Evolutionary conservation across 37 sponge, comb jelly and placozoan species (phyloP), one percentile per base, ranked within the genome.

Genomic region (Cliona cf. orientalis): DNA sequence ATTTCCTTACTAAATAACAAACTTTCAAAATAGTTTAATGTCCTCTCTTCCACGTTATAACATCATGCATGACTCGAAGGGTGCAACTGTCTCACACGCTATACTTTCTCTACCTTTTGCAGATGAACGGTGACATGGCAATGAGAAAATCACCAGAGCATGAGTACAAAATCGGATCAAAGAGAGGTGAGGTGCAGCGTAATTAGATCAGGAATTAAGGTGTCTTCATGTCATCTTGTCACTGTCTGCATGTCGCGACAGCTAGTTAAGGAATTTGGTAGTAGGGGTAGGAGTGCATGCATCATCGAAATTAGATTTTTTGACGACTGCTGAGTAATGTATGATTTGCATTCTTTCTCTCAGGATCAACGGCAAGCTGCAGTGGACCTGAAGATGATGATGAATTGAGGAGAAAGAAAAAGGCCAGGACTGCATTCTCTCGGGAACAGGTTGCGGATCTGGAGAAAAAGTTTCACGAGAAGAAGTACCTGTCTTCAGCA

Each of bases 381-480:
- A 75, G 58, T 42, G n/a, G n/a, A n/a, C n/a, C n/a, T n/a, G 92
- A 87, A 49, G 92, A 91, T 31, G 88, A 87, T 44, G 92, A 92
- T 42, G 33, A 46, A 2, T 79, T 63, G 25, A 70, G 75, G 19
- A 83, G 75, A 58, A 87, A 67, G 45, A 92, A 92, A 46, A 92
- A 92, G 66, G 75, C 84, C 1, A n/a, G 92, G n/a, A 92, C 92
- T 33, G 92, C 92, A 26, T 92, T 92, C 74, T 92, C 92, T 3
- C 37, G 92, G 7, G 88, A 92, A 71, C 92, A 92, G 73, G 92
- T 92, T 5, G 69, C 80, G 17, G 92, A 92, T 0, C 74, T 92
- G 37, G 92, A 92, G 76, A 92, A 92, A 42, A 92, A 92, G 45
- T 92, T 92, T 49, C 87, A 87, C 42, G 92, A 92, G 22, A 92